phyloP scores from a whole-genome alignment of 1,140 invertebrate species.

The Drosophila biarmipes region DNA sequence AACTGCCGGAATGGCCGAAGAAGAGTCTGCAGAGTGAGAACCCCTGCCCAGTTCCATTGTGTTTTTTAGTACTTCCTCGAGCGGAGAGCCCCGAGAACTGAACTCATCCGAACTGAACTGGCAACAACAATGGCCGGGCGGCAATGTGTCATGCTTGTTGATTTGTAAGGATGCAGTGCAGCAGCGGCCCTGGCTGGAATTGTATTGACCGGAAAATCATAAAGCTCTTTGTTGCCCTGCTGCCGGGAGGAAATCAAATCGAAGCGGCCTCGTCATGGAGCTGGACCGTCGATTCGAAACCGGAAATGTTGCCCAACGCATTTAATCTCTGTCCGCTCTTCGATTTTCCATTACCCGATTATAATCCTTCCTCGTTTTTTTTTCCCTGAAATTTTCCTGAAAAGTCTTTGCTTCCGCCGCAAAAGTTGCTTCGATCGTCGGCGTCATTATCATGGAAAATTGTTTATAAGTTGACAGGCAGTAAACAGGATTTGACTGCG shows the following conservation, averaged over 20 bases:
- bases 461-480: constrained; percentile 80
- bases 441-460: constrained; percentile 69
- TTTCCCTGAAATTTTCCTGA: neutral
- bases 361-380: constrained; percentile 63
- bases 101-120: neutral
- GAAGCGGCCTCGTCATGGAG: constrained; percentile 59
- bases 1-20: neutral
- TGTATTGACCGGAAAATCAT: constrained; percentile 82
- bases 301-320: constrained; percentile 71
- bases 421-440: constrained; percentile 55
- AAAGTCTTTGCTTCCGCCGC: constrained; percentile 64
- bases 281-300: constrained; percentile 44
- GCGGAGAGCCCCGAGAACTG: constrained; percentile 9
- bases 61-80: constrained; percentile 64
- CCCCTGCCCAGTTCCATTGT: constrained; percentile 17
- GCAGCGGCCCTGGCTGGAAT: constrained; percentile 45
- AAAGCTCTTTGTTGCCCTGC: constrained; percentile 77
- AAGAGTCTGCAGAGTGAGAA: neutral
- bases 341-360: constrained; percentile 63
- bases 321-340: constrained; percentile 68
- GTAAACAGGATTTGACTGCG: constrained; percentile 74
- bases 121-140: constrained; percentile 23
- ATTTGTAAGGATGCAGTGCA: constrained; percentile 76
- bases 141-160: constrained; percentile 80
- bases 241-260: constrained; percentile 59